Base-by-base conservation (phyloP, 1,140 invertebrate genomes). In the Meloidogyne exigua region DNA sequence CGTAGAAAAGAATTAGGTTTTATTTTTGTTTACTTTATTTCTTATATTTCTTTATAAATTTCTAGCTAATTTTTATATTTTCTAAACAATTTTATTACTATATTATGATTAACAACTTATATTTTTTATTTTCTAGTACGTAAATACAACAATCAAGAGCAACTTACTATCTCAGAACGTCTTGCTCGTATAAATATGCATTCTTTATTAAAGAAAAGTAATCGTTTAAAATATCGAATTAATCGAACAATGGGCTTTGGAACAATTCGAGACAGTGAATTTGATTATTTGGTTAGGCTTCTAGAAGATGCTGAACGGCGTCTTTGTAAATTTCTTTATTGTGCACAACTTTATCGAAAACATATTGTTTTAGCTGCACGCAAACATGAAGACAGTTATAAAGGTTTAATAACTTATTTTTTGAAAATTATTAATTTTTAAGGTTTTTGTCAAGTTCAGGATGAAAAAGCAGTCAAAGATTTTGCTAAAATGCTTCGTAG, bases 1-100 rank as follows among this genome's bases (percentile, higher is more conserved):
- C 39, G 84, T n/a, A 76, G 80, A 71, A 85, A 84, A 71, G 83
- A 85, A 77, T 63, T 85, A 18, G 77, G 83, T 83, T 69, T 71
- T 36, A 67, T 32, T 28, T 57, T 39, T 32, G 28, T 2, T 10
- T 39, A 39, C 21, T 25, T 73, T 28, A 9, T 57, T 42, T 72
- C 5, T 7, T 39, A 7, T 39, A 3, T 39, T 39, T 39, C 10
- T 39, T 39, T 9, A 39, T 10, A 39, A 12, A 4, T 65, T 64
- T 5, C 23, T 9, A 64, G n/a, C n/a, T 21, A 70, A 2, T 2
- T 72, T 71, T 71, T 72, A 39, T n/a, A 64, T 21, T 64, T 64
- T 64, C 5, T 57, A 32, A 3, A 32, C 2, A 32, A 32, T 32
- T 32, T 32, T 32, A 32, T 32, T 32, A 32, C 28, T n/a, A n/a